These are phyloP conservation scores for Hoplostethus mediterraneus DNA, from an alignment of 2,797 vertebrate species.

Conservation along the genomic window DNA sequence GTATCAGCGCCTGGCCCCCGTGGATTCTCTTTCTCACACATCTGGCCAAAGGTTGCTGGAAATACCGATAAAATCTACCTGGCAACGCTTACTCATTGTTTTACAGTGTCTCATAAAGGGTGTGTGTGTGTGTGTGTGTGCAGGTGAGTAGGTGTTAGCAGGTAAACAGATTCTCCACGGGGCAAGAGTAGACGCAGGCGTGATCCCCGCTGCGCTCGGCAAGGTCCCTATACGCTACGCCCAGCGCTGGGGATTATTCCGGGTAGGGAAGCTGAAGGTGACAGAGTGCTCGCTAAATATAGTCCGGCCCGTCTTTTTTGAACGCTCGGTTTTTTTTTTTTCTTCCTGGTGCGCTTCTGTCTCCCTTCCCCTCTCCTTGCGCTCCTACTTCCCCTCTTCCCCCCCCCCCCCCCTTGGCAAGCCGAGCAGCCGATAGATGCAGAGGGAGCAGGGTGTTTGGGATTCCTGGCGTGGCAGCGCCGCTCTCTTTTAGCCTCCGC, in stretches of 20 bases:
- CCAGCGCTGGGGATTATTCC: slow-evolving; percentile 26
- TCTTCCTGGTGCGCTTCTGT: slow-evolving; percentile 33
- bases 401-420: slow-evolving; percentile 27
- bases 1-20: slow-evolving; percentile 19
- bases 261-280: slow-evolving; percentile 55
- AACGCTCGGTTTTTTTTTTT: slow-evolving; percentile 11
- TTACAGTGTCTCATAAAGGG: slow-evolving; percentile 5
- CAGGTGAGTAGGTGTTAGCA: slow-evolving; percentile 22
- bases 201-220: slow-evolving; percentile 13
- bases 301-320: slow-evolving; percentile 45
- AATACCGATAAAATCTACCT: slow-evolving; percentile 7
- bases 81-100: not conserved
- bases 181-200: slow-evolving; percentile 1
- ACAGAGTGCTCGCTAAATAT: slow-evolving; percentile 64
- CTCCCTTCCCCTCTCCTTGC: slow-evolving; percentile 26
- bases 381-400: slow-evolving; percentile 32
- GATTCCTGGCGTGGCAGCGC: slow-evolving; percentile 59
- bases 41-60: slow-evolving; percentile 42
- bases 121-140: slow-evolving; percentile 16
- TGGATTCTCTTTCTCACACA: slow-evolving; percentile 50
- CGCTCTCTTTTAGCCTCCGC: slow-evolving; percentile 59
- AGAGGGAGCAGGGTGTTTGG: slow-evolving; percentile 46
- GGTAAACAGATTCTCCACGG: slow-evolving; percentile 32
- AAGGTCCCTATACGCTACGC: slow-evolving; percentile 23
- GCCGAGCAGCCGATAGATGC: slow-evolving; percentile 38